Conservation (phyloP, 2,113 vertebrate genomes). For the Scatophagus argus region DNA sequence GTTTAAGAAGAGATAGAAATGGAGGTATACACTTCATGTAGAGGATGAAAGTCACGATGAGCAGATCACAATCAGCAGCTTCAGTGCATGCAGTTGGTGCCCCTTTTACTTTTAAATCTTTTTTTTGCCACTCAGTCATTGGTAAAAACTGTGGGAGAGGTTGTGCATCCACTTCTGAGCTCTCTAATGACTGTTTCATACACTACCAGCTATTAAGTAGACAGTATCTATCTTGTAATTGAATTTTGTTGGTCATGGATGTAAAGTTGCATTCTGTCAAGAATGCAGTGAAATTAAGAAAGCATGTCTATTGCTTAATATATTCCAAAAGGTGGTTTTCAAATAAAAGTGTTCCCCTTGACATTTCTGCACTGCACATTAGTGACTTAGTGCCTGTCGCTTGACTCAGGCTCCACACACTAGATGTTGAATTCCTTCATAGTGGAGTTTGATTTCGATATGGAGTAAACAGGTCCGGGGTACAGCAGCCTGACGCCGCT, state of each 20-base stretch:
- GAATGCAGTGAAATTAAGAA: conserved; percentile 29
- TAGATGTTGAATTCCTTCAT: conserved; percentile 59
- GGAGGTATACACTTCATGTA: not conserved
- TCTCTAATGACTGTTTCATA: not conserved
- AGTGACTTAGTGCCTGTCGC: conserved; percentile 39
- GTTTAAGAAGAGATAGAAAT: not conserved
- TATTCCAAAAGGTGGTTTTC: conserved; percentile 35
- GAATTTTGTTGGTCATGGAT: not conserved
- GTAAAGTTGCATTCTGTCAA: not conserved
- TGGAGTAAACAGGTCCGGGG: conserved; percentile 75
- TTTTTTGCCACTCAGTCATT: not conserved
- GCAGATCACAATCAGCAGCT: not conserved
- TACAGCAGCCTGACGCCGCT: conserved; percentile 59
- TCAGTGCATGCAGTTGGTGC: not conserved
- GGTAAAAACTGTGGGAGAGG: no score
- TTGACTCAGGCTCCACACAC: conserved; percentile 49
- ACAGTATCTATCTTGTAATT: not conserved
- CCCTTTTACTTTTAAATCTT: no score
- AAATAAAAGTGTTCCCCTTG: conserved; percentile 24
- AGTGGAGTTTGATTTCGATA: conserved; percentile 66
- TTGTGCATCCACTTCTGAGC: no score
- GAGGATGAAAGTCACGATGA: no score
- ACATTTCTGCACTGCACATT: conserved; percentile 45
- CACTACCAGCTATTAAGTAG: not conserved
- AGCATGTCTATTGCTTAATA: conserved; percentile 33